These are phyloP conservation scores for Tanytarsus gracilentus DNA, from an alignment of 2,888 invertebrate genomes.

Conservation along the genomic window DNA sequence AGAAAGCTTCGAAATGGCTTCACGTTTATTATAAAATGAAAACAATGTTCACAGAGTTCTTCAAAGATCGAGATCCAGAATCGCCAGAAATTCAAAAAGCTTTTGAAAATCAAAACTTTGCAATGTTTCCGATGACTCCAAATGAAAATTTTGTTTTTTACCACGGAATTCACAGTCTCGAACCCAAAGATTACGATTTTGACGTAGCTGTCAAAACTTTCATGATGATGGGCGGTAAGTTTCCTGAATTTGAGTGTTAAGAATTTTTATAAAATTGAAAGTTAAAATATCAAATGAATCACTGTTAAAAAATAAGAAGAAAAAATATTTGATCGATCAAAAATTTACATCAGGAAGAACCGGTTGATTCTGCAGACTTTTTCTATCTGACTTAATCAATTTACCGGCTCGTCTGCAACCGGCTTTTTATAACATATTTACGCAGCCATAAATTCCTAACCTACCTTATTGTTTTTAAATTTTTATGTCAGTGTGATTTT, in stretches of 20 bases:
- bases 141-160: conserved; percentile 2
- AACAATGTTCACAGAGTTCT: conserved; percentile 44
- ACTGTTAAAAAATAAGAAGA: background rate
- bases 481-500: background rate
- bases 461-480: background rate
- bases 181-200: conserved; percentile 3
- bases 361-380: no score
- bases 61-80: conserved; percentile 42
- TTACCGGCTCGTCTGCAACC: no score
- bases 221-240: conserved; percentile 13
- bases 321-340: no score
- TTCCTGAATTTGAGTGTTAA: background rate
- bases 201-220: background rate
- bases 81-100: conserved; percentile 39
- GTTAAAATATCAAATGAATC: background rate
- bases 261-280: background rate
- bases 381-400: no score
- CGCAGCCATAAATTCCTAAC: no score
- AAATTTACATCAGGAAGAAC: no score
- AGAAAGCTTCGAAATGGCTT: conserved; percentile 32
- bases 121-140: conserved; percentile 12
- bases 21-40: conserved; percentile 43
- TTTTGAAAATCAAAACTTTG: conserved; percentile 41
- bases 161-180: background rate
- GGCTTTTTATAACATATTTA: no score